Evolutionary conservation across 1,140 invertebrate genomes (phyloP).

Genomic region (Radopholus similis): DNA sequence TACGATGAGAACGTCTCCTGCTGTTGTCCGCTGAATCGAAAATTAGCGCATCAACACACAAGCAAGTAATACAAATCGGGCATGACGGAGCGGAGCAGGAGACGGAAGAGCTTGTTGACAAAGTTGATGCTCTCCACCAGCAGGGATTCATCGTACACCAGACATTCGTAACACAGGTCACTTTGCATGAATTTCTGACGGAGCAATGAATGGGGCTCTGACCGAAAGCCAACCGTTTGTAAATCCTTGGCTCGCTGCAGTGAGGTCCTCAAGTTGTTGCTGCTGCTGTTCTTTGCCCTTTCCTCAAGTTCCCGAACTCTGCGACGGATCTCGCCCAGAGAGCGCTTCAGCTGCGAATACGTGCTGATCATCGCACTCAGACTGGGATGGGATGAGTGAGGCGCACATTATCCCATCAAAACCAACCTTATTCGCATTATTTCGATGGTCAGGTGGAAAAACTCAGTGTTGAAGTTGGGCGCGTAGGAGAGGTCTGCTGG

Average conservation of each 20-base stretch:
- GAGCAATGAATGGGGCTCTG: neutral
- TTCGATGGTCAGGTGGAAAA: constrained; percentile 90
- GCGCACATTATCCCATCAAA: constrained; percentile 75
- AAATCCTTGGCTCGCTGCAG: neutral
- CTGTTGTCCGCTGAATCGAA: neutral
- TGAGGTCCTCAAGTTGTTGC: neutral
- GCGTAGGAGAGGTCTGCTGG: constrained; percentile 63
- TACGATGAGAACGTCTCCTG: constrained; percentile 64
- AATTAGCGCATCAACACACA: neutral
- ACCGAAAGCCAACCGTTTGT: neutral
- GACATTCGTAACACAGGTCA: constrained; percentile 31
- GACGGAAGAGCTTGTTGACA: constrained; percentile 43
- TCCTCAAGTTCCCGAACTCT: constrained; percentile 79
- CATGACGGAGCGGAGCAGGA: constrained; percentile 37
- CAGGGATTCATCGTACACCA: constrained; percentile 31
- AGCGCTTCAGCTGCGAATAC: neutral
- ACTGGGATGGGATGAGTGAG: constrained; percentile 61
- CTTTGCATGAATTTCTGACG: constrained; percentile 15
- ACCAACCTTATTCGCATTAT: constrained; percentile 84
- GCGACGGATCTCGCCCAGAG: constrained; percentile 69
- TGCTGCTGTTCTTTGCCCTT: neutral
- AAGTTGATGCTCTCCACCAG: constrained; percentile 36
- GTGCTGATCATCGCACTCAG: constrained; percentile 6
- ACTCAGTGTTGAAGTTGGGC: constrained; percentile 85
- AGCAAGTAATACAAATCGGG: constrained; percentile 39